Conservation (phyloP, 2,797 vertebrate species). For the Falco concolor region DNA sequence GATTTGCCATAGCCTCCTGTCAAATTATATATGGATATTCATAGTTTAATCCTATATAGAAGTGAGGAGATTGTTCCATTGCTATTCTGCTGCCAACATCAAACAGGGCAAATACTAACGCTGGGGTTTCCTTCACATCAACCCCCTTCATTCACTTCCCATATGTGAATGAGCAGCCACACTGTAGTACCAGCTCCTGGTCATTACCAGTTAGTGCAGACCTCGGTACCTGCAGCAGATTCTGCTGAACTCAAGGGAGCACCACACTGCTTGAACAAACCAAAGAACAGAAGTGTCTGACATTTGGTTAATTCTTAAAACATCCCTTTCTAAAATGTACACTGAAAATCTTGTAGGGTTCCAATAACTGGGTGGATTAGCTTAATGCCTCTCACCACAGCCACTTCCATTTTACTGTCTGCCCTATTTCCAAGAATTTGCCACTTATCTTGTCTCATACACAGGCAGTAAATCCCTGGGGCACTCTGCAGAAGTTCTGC, state of each 20-base stretch:
- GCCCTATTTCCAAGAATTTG: background rate
- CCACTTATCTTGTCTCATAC: background rate
- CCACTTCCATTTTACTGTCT: background rate
- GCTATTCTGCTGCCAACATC: background rate
- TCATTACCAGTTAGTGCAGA: background rate
- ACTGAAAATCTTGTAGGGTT: background rate
- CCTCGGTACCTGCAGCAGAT: background rate
- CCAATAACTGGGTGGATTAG: background rate
- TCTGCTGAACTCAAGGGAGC: background rate
- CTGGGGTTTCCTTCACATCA: background rate
- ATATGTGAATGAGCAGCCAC: accelerated
- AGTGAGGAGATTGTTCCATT: background rate
- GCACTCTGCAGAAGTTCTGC: background rate
- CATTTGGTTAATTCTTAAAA: background rate
- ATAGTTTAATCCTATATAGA: background rate
- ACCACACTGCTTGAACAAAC: background rate
- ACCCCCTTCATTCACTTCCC: background rate
- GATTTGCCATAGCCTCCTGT: background rate
- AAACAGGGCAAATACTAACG: background rate
- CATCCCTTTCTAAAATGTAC: background rate
- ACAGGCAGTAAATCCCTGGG: background rate
- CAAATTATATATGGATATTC: background rate
- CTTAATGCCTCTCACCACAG: background rate
- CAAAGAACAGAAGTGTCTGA: background rate
- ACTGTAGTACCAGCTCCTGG: background rate